Evolutionary conservation across 1,140 invertebrate species (phyloP).

Genomic region (Scylla paramamosain): DNA sequence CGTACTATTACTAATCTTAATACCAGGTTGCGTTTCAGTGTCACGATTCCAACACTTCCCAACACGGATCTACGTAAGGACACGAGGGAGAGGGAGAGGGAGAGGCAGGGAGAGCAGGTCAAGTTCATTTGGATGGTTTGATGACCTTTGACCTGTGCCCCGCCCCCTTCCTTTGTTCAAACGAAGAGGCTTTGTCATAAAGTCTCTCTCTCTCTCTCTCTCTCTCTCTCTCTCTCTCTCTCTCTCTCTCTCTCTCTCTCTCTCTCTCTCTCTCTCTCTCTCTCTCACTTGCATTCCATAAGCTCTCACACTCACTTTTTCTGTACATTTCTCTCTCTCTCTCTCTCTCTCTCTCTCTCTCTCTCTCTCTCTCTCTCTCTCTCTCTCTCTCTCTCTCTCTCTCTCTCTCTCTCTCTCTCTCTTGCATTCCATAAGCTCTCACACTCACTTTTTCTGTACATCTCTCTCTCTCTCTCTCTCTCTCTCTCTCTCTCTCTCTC

Average conservation of each 20-base stretch:
- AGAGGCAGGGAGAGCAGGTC: no score
- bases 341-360: constrained; percentile 10
- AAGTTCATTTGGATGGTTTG: no score
- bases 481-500: neutral
- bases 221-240: constrained; percentile 46
- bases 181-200: no score
- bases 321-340: neutral
- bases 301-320: neutral
- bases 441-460: neutral
- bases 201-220: constrained; percentile 45
- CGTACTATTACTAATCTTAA: no score
- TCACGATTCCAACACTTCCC: no score
- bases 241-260: constrained; percentile 6
- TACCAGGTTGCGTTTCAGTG: no score
- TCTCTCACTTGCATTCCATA: neutral
- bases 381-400: neutral
- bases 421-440: neutral
- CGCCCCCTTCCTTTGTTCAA: no score
- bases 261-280: neutral
- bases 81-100: no score
- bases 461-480: neutral
- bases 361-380: neutral
- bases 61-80: no score
- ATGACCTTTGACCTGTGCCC: no score
- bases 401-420: neutral